Conservation (phyloP, 1,140 invertebrate genomes). For the Papilio helenus region DNA sequence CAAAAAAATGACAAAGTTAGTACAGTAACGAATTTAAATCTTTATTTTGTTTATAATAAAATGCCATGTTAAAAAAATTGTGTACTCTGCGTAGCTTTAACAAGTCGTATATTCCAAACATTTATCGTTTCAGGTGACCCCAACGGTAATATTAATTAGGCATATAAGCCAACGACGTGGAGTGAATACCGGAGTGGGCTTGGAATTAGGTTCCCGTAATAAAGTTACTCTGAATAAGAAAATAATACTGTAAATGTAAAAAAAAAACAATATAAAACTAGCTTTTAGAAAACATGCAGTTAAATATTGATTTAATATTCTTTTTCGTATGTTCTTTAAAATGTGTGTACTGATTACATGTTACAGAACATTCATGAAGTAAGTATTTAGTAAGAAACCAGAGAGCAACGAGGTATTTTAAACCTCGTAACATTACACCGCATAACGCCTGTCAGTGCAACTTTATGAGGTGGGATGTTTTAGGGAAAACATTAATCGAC, state of each 20-base stretch:
- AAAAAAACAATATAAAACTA: not conserved
- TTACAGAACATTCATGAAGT: no score
- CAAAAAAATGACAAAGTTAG: no score
- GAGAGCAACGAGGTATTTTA: no score
- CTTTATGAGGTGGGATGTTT: no score
- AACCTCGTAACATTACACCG: no score
- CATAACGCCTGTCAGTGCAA: no score
- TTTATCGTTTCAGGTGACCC: conserved; percentile 11
- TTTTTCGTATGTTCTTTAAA: no score
- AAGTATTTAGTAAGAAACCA: no score
- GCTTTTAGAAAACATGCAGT: not conserved
- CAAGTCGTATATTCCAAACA: not conserved
- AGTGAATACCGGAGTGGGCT: not conserved
- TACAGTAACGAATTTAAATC: no score
- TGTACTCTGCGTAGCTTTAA: not conserved
- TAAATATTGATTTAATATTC: not conserved
- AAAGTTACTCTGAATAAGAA: not conserved
- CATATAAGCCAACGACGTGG: not conserved
- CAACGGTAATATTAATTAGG: conserved; percentile 3
- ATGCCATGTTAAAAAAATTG: not conserved
- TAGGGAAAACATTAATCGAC: no score
- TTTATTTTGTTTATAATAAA: not conserved
- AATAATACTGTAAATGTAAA: not conserved
- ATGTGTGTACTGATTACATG: no score
- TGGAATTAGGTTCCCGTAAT: not conserved